A percentile compares a stretch with the other conserved stretches of the same genome.
These are phyloP conservation scores for Solea senegalensis DNA, from an alignment of 2,113 vertebrate species.

Conservation along the genomic window DNA sequence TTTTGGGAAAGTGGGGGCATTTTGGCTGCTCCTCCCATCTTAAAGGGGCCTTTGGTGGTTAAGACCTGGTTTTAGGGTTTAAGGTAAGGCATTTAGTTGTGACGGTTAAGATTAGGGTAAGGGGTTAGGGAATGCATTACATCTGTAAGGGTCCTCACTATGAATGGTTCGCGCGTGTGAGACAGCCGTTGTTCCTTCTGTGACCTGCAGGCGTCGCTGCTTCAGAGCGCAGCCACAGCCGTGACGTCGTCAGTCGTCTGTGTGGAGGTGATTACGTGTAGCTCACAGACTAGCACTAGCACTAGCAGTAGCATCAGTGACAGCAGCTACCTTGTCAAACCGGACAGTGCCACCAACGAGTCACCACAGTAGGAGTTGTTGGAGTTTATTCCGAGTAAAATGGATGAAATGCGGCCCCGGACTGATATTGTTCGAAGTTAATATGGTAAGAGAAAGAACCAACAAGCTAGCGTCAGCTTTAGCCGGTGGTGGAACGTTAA, in stretches of 20 bases:
- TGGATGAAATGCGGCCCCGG: not conserved
- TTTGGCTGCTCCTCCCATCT: too few species aligned
- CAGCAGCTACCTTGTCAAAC: slow-evolving; percentile 52
- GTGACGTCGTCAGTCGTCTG: slow-evolving; percentile 65
- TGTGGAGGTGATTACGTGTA: slow-evolving; percentile 75
- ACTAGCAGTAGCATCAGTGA: slow-evolving; percentile 25
- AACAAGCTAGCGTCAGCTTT: slow-evolving; percentile 32
- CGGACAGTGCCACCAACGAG: not conserved
- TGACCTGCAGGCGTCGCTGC: not conserved
- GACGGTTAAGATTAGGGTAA: too few species aligned
- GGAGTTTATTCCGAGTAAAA: not conserved
- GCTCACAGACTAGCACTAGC: slow-evolving; percentile 44
- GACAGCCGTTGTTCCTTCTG: not conserved
- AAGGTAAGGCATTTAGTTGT: too few species aligned
- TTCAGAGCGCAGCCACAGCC: not conserved
- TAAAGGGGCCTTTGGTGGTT: too few species aligned
- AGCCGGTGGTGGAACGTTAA: slow-evolving; percentile 21
- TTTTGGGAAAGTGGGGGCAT: too few species aligned
- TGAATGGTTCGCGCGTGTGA: too few species aligned
- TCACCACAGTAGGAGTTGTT: not conserved
- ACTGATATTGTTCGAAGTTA: slow-evolving; percentile 2
- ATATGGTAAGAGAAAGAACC: slow-evolving; percentile 58
- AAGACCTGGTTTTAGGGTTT: too few species aligned
- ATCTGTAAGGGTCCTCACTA: too few species aligned
- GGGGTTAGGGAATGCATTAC: too few species aligned